Percentiles rank a stretch among this genome's conserved stretches.
Evolutionary conservation across 2,113 vertebrate species (phyloP).

Genomic region (Hydrolagus affinis): DNA sequence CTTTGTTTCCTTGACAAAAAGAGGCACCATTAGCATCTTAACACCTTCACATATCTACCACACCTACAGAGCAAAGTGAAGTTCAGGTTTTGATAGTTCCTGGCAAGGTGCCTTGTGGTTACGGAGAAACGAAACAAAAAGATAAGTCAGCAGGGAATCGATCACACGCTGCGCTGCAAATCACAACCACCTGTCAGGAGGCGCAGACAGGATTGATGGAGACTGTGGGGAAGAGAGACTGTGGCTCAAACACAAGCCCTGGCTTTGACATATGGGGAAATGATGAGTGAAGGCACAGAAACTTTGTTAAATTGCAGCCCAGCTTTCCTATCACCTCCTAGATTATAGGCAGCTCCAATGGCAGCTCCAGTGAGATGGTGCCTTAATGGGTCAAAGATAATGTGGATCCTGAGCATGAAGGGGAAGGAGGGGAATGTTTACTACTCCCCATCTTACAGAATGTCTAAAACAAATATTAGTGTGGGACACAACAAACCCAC

Average conservation of each 20-base stretch:
- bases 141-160: not conserved
- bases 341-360: no score
- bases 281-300: not conserved
- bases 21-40: not conserved
- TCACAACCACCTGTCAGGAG: not conserved
- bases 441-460: no score
- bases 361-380: no score
- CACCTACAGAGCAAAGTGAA: not conserved
- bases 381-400: no score
- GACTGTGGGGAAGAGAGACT: not conserved
- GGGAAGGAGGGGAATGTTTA: no score
- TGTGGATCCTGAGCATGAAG: no score
- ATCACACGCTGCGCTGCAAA: not conserved
- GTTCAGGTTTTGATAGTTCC: not conserved
- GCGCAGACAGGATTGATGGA: not conserved
- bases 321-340: no score
- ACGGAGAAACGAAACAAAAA: not conserved
- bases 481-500: no score
- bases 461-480: no score
- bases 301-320: not conserved
- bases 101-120: not conserved
- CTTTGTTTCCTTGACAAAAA: not conserved
- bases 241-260: constrained; percentile 1
- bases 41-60: not conserved
- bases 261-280: not conserved